phyloP scores from a whole-genome alignment of 1,140 invertebrate species.

The Carcinoscorpius rotundicauda region DNA sequence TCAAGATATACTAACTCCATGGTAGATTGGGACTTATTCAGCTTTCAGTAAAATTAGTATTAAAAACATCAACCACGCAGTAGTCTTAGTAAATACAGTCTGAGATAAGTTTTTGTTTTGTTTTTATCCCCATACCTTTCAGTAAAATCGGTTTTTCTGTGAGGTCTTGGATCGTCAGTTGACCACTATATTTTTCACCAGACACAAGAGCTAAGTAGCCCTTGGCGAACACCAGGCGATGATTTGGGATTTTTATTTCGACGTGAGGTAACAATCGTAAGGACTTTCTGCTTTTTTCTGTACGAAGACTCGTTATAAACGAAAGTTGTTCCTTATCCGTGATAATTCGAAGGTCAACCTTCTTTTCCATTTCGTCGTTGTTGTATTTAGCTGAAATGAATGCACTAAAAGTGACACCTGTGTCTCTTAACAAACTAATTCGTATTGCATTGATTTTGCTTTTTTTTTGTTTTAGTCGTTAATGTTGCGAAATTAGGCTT shows the following conservation, averaged over 20 bases:
- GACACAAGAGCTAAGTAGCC: slow-evolving; percentile 5
- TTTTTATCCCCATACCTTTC: slow-evolving; percentile 9
- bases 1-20: no score
- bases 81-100: no score
- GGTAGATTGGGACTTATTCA: no score
- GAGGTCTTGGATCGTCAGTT: slow-evolving; percentile 15
- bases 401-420: slow-evolving; percentile 31
- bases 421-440: no score
- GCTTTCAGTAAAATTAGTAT: no score
- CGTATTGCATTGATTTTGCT: no score
- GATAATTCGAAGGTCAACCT: slow-evolving; percentile 17
- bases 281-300: slow-evolving; percentile 20
- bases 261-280: slow-evolving; percentile 20
- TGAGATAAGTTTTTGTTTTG: no score
- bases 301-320: slow-evolving; percentile 18
- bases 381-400: slow-evolving; percentile 28
- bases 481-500: no score
- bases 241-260: slow-evolving; percentile 1
- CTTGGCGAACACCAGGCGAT: no score
- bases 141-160: slow-evolving; percentile 15
- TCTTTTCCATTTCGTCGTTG: slow-evolving; percentile 15
- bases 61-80: no score
- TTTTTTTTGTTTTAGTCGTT: no score
- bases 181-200: slow-evolving; percentile 10
- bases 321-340: slow-evolving; percentile 23